A percentile compares a stretch with the other conserved stretches of the same genome.
Conservation (phyloP, 2,797 vertebrate species). For the Muscicapa comitata region DNA sequence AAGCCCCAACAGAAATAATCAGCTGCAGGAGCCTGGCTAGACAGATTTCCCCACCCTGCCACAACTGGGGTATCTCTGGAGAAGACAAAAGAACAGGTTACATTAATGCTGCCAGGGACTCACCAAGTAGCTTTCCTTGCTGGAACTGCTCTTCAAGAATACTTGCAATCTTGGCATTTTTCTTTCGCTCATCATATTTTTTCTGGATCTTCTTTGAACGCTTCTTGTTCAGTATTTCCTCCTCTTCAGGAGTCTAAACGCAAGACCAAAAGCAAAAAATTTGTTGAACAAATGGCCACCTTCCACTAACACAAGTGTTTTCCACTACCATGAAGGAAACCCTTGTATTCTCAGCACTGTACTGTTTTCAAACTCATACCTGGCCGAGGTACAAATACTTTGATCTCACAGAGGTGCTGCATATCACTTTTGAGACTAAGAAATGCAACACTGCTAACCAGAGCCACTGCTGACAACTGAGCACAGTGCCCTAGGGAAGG, state of each 20-base stretch:
- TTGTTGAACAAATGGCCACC: neutral
- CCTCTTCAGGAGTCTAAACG: constrained; percentile 91
- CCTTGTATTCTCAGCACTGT: neutral
- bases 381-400: neutral
- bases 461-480: neutral
- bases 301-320: neutral
- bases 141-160: constrained; percentile 96
- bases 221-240: constrained; percentile 96
- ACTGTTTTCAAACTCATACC: neutral
- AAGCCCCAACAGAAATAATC: neutral
- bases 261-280: neutral
- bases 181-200: constrained; percentile 94
- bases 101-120: constrained; percentile 36
- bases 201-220: constrained; percentile 97
- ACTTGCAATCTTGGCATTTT: constrained; percentile 89
- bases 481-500: neutral
- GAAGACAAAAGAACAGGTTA: neutral
- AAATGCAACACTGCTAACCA: neutral
- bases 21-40: neutral
- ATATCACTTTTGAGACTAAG: neutral
- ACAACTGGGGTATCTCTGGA: neutral
- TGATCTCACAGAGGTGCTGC: neutral
- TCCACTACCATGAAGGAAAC: neutral
- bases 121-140: constrained; percentile 96
- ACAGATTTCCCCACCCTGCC: neutral